Base-by-base conservation (phyloP, 2,888 invertebrate genomes). In the Drosophila cognata region DNA sequence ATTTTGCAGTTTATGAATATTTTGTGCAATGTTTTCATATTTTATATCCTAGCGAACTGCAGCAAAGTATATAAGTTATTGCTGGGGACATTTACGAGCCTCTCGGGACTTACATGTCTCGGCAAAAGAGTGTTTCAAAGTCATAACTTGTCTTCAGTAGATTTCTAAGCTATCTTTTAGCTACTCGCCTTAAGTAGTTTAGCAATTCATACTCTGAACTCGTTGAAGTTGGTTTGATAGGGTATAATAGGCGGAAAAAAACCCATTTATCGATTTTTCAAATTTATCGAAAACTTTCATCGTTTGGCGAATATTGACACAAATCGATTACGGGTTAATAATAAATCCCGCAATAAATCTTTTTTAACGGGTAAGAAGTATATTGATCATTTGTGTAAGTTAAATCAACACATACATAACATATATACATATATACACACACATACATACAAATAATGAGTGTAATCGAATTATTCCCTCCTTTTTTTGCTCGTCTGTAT, bases 141-240 rank as follows among this genome's bases (percentile, higher is more conserved):
- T 16, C 3, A n/a, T 21, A 29, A 43, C 4, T 38, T 25, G 10
- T 10, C 1, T 6, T 28, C 2, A 28, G 28, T 28, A 36, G 65
- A 0, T 33, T 50, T 11, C 29, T 48, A 35, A 53, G 28, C 21
- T 64, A 43, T 38, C 0, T 33, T 46, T 18, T 38, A 10, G 18
- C 13, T 50, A 41, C 36, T 50, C 25, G 33, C n/a, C 51, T 50
- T 43, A 62, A 76, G 76, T 68, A 62, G 67, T 72, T 76, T 46
- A 60, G 29, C 8, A 31, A 55, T 51, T 35, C 0, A 36, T 33
- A 33, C 31, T 33, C 31, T 33, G 31, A 10, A 33, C 31, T 35
- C 13, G 5, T 1, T 35, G 0, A 35, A 35, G 0, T 16, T 16
- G 16, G 5, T 16, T 35, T 13, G 1, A 16, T 16, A 1, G 5